A percentile compares a stretch with the other conserved stretches of the same genome.
Evolutionary conservation across 2,113 vertebrate species (phyloP).

Genomic region (Pseudorectes ferrugineus): DNA sequence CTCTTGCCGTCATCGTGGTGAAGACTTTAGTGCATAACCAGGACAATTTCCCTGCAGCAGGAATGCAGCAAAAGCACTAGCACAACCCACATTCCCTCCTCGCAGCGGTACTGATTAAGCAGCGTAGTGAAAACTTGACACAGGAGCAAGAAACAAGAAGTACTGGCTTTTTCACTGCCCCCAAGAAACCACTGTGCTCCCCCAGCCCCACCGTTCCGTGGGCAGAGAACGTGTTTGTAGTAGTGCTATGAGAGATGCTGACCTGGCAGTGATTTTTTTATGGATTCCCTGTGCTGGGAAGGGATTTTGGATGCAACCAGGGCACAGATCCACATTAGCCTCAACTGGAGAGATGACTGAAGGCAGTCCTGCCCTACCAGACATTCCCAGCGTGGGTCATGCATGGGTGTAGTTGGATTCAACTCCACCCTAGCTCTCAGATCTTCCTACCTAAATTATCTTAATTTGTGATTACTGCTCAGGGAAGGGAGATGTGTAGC

Average conservation of each 20-base stretch:
- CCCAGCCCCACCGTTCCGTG: accelerated
- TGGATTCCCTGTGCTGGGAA: neutral
- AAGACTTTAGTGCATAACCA: neutral
- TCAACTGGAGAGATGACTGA: neutral
- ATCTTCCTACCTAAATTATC: neutral
- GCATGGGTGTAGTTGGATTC: accelerated
- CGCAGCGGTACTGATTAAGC: neutral
- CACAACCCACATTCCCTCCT: neutral
- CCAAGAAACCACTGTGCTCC: accelerated
- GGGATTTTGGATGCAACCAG: neutral
- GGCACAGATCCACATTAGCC: neutral
- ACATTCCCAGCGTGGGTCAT: neutral
- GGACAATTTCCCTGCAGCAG: neutral
- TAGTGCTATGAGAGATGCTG: neutral
- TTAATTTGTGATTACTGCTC: neutral
- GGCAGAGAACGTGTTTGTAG: neutral
- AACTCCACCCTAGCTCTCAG: no score
- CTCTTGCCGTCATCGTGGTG: neutral
- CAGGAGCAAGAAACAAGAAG: neutral
- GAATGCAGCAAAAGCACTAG: constrained; percentile 19
- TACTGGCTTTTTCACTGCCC: neutral
- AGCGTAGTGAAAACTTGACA: neutral
- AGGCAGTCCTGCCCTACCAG: neutral
- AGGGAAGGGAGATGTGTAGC: neutral
- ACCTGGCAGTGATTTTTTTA: neutral